phyloP scores from a whole-genome alignment of 2,888 invertebrate species.

The Catotricha subobsoleta region DNA sequence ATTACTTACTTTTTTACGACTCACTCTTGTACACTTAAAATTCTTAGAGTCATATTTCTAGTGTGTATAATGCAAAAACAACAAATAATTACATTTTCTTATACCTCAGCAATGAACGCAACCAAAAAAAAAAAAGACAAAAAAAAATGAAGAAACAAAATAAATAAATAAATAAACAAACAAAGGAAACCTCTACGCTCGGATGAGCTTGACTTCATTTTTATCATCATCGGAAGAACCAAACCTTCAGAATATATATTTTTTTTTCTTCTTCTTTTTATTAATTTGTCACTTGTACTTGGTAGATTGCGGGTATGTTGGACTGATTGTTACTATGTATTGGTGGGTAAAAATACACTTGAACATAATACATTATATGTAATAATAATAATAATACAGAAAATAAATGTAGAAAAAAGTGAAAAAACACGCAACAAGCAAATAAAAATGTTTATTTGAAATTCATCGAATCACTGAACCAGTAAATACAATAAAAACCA shows the following conservation, averaged over 20 bases:
- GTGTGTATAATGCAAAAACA: too few species aligned
- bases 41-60: too few species aligned
- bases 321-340: too few species aligned
- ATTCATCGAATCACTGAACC: conserved; percentile 4
- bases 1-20: too few species aligned
- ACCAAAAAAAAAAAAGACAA: background rate
- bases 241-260: background rate
- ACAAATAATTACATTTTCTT: too few species aligned
- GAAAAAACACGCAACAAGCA: conserved; percentile 3
- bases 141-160: background rate
- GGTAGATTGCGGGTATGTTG: too few species aligned
- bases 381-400: too few species aligned
- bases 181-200: conserved; percentile 5
- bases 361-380: too few species aligned
- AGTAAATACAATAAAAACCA: conserved; percentile 1
- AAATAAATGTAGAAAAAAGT: background rate
- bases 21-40: too few species aligned
- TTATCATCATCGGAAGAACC: conserved; percentile 5
- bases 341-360: too few species aligned
- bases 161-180: conserved; percentile 1
- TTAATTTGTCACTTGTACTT: conserved; percentile 1
- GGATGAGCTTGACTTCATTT: conserved; percentile 6
- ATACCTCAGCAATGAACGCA: background rate
- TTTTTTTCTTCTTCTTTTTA: conserved; percentile 1
- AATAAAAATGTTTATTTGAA: conserved; percentile 4